Conservation (phyloP, 2,113 vertebrate species). For the Polyodon spathula region DNA sequence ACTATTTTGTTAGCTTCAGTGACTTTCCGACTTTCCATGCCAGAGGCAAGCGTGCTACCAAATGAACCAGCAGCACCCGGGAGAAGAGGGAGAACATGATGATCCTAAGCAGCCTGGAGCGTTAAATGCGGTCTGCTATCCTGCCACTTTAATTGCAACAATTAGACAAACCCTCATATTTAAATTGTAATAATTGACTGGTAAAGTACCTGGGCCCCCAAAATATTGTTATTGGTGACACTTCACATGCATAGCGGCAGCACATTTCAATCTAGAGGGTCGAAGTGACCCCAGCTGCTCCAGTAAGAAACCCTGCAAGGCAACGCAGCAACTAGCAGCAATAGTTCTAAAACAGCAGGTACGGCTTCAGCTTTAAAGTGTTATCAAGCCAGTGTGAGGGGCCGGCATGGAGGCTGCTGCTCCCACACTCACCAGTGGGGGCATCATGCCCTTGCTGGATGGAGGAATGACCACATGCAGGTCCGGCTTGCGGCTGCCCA, state of each 20-base stretch:
- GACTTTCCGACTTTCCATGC: no score
- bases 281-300: no score
- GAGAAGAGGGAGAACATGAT: constrained; percentile 25
- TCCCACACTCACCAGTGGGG: constrained; percentile 77
- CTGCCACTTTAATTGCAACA: constrained; percentile 40
- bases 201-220: constrained; percentile 29
- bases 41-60: no score
- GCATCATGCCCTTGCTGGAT: constrained; percentile 96
- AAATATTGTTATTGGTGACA: constrained; percentile 25
- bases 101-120: constrained; percentile 32
- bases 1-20: no score
- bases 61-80: no score
- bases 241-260: no score
- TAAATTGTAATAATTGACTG: constrained; percentile 42
- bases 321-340: no score
- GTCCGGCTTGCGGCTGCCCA: constrained; percentile 89
- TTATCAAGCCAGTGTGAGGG: no score
- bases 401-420: neutral
- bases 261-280: no score
- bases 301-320: no score
- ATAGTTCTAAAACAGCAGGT: no score
- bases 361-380: no score
- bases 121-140: constrained; percentile 33
- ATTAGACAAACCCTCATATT: constrained; percentile 36
- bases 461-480: constrained; percentile 94